These are phyloP conservation scores for Scyliorhinus canicula DNA, from an alignment of 2,797 vertebrate species.

Conservation along the genomic window DNA sequence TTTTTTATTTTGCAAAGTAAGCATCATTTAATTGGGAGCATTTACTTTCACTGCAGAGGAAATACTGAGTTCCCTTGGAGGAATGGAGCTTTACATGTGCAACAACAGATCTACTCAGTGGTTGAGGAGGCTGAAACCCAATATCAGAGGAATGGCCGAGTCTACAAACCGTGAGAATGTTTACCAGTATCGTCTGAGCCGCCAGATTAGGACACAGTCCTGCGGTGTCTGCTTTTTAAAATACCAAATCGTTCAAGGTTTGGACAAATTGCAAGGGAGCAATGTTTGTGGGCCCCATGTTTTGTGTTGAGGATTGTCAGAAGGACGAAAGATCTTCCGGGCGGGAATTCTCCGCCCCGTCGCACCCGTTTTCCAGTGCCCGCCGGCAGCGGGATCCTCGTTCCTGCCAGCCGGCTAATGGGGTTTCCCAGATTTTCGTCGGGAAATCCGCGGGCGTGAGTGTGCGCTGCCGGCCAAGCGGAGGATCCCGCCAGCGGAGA, in stretches of 20 bases:
- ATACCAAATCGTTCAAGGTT: neutral
- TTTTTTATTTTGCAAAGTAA: slow-evolving; percentile 21
- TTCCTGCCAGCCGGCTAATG: too few relatives aligned
- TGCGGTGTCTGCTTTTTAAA: slow-evolving; percentile 30
- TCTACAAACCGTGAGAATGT: neutral
- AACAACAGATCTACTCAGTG: neutral
- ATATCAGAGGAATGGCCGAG: neutral
- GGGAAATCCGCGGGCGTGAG: too few relatives aligned
- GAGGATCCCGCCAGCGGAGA: too few relatives aligned
- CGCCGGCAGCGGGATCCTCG: too few relatives aligned
- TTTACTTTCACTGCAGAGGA: slow-evolving; percentile 26
- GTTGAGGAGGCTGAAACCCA: slow-evolving; percentile 8
- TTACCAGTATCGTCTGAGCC: neutral
- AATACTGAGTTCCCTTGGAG: neutral
- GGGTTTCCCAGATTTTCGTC: too few relatives aligned
- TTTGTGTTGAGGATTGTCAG: neutral
- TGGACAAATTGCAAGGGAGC: neutral
- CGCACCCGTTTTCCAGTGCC: too few relatives aligned
- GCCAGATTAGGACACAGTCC: neutral
- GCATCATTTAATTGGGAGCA: slow-evolving; percentile 9
- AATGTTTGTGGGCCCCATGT: neutral
- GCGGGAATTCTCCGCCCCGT: too few relatives aligned
- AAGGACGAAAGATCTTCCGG: neutral
- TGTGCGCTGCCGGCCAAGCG: too few relatives aligned
- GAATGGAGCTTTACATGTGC: neutral